Percentiles rank a stretch among this genome's conserved stretches.
phyloP scores from a whole-genome alignment of 2,888 invertebrate genomes.

The Anthrax anthrax region DNA sequence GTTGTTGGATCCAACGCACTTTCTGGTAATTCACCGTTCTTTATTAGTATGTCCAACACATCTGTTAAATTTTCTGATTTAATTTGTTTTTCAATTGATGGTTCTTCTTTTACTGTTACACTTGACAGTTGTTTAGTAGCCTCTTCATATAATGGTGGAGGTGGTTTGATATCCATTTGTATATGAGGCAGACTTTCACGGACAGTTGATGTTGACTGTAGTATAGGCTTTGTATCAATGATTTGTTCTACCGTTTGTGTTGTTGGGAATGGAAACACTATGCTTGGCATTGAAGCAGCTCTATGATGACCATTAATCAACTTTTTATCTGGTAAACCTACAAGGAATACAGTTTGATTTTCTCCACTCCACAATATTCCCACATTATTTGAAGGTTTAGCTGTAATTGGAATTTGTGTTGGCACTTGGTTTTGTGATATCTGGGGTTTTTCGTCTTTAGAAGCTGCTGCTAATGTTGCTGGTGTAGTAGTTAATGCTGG shows the following conservation, averaged over 20 bases:
- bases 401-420: slow-evolving; percentile 11
- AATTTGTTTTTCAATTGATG: slow-evolving; percentile 14
- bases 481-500: slow-evolving; percentile 44
- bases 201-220: slow-evolving; percentile 11
- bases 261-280: slow-evolving; percentile 34
- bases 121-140: slow-evolving; percentile 43
- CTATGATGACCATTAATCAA: slow-evolving; percentile 38
- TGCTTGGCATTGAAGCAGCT: slow-evolving; percentile 44
- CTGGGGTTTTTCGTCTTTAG: slow-evolving; percentile 37
- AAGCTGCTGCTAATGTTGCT: no score
- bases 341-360: slow-evolving; percentile 39
- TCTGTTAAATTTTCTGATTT: slow-evolving; percentile 42
- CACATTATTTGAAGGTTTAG: slow-evolving; percentile 39
- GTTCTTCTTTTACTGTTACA: slow-evolving; percentile 5
- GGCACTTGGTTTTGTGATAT: slow-evolving; percentile 24
- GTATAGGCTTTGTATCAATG: slow-evolving; percentile 17
- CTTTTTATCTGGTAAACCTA: slow-evolving; percentile 37
- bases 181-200: slow-evolving; percentile 21
- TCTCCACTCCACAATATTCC: slow-evolving; percentile 52
- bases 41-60: slow-evolving; percentile 83
- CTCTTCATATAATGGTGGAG: slow-evolving; percentile 58
- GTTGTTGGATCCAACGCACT: slow-evolving; percentile 51
- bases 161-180: slow-evolving; percentile 37
- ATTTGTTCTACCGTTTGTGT: slow-evolving; percentile 20
- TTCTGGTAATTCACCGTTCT: slow-evolving; percentile 82